phyloP scores from a whole-genome alignment of 2,797 vertebrate species.

The Parauchenoglanis punctatus region DNA sequence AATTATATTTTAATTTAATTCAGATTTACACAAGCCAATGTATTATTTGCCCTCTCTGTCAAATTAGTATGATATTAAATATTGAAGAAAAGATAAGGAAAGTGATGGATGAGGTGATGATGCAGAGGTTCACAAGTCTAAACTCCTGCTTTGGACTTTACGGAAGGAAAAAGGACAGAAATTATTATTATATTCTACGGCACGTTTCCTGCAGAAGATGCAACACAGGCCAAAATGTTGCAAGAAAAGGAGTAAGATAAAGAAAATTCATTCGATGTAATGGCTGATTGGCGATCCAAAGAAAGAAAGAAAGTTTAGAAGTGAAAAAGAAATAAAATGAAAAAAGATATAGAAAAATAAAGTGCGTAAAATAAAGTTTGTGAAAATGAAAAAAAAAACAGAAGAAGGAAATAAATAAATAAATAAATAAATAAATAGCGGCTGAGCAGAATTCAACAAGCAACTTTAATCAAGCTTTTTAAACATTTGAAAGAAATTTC shows the following conservation, averaged over 20 bases:
- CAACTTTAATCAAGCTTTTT: neutral
- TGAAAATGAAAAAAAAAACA: neutral
- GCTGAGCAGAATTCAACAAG: neutral
- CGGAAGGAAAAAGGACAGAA: too few species aligned
- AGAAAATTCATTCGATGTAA: neutral
- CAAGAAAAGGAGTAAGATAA: neutral
- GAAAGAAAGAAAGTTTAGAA: neutral
- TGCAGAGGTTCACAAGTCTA: neutral
- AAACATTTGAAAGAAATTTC: neutral
- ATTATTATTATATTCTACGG: too few species aligned
- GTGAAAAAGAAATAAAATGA: neutral
- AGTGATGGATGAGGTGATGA: neutral
- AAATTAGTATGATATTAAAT: neutral
- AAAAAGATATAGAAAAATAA: neutral
- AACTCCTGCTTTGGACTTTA: neutral
- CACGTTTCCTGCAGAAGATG: too few species aligned
- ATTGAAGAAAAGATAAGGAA: neutral
- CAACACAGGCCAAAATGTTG: neutral
- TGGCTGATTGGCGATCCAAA: neutral
- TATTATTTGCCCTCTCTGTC: neutral
- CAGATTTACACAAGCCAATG: neutral
- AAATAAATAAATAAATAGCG: neutral
- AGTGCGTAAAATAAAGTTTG: neutral
- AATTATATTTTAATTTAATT: neutral
- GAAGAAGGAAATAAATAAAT: too few species aligned